Evolutionary conservation across 2,797 vertebrate species (phyloP).

Genomic region (Tympanoctomys barrerae): DNA sequence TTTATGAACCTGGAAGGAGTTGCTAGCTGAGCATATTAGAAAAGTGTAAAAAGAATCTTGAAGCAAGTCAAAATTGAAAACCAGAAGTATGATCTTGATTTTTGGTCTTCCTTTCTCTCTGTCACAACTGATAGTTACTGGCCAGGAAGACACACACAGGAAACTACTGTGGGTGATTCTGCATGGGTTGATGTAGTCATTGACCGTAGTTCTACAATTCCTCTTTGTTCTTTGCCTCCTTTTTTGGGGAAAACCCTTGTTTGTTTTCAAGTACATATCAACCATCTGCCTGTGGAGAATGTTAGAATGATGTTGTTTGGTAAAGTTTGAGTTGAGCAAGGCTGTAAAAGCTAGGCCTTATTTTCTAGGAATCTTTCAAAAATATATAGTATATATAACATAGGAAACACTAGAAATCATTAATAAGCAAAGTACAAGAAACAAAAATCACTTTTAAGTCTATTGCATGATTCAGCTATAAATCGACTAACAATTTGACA

Average conservation of each 20-base stretch:
- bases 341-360: background rate
- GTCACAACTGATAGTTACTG: background rate
- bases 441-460: slow-evolving; percentile 15
- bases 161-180: background rate
- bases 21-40: background rate
- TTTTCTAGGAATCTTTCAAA: background rate
- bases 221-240: background rate
- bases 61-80: background rate
- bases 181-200: background rate
- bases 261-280: background rate
- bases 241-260: background rate
- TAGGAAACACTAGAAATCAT: background rate
- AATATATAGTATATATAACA: background rate
- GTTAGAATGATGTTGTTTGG: background rate
- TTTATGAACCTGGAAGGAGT: background rate
- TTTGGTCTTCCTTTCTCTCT: background rate
- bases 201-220: background rate
- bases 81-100: background rate
- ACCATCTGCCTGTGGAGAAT: background rate
- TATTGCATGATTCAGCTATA: background rate
- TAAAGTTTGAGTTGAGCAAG: background rate
- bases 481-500: background rate
- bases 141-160: background rate
- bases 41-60: background rate
- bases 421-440: background rate